Evolutionary conservation across 2,113 vertebrate species (phyloP), one percentile per base, ranked within the genome.

Genomic region (Centropus bengalensis): DNA sequence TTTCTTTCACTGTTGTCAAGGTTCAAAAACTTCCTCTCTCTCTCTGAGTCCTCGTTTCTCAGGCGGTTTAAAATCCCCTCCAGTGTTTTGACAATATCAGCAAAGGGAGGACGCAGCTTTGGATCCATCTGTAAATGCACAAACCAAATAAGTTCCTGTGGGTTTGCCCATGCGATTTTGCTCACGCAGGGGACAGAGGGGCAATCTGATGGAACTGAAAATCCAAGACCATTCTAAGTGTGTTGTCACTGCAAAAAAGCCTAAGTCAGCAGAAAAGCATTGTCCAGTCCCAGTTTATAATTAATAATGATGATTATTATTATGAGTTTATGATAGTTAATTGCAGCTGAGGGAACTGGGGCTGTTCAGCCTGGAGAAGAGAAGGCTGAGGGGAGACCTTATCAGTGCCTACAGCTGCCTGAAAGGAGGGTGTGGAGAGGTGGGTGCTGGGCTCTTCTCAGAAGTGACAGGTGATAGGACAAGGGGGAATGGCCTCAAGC

Each of bases 101-200:
- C 86, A 97, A 99, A 99, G 18, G 99, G 99, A 55, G 99, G 99
- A 67, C 99, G 98, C 78, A 99, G 92, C 91, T 99, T 99, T 64
- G 99, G 99, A 95, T 99, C 99, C 99, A 99, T 99, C 99, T 99
- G 96, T 73, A 68, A 88, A 89, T 1, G 63, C 70, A 88, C 15
- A 60, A 85, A 82, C 24, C 71, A 88, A 40, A 0, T 30, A 44
- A 60, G 36, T 47, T 84, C 40, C 54, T 0, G 17, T 30, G 44
- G n/a, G 23, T 59, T 86, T 67, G n/a, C 33, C 49, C 24, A 49
- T 12, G 27, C 40, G 82, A 8, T 21, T 85, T 59, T 83, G 9
- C 30, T 77, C 52, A 64, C 24, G 69, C 5, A 62, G 63, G 4
- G 28, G 42, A 36, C 47, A 45, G 27, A 54, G 26, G 58, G 45